A percentile compares a stretch with the other conserved stretches of the same genome.
Evolutionary conservation across 2,797 vertebrate genomes (phyloP).

Genomic region (Ciconia nigra): DNA sequence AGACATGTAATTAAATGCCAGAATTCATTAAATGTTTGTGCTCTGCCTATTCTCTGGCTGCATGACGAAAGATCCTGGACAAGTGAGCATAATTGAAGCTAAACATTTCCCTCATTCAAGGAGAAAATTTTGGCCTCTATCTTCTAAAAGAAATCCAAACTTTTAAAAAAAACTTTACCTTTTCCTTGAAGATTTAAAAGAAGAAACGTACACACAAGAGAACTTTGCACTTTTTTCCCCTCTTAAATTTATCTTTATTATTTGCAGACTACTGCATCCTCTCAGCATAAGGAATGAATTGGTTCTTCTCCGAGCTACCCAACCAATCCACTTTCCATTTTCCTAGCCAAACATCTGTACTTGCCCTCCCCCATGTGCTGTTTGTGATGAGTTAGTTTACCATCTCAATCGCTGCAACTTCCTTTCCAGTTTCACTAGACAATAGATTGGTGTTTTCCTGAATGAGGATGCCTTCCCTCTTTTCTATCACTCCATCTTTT

Average conservation of each 20-base stretch:
- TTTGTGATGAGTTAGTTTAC: not conserved
- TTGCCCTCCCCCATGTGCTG: not conserved
- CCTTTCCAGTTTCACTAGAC: constrained; percentile 9
- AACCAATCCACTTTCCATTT: not conserved
- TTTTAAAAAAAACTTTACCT: not conserved
- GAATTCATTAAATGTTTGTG: constrained; percentile 6
- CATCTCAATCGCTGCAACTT: not conserved
- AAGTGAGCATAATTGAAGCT: not conserved
- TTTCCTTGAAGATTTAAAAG: not conserved
- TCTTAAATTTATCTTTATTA: not conserved
- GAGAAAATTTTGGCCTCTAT: not conserved
- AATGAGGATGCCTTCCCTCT: not conserved
- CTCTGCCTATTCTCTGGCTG: not conserved
- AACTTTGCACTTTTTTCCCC: not conserved
- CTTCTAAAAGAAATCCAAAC: not conserved
- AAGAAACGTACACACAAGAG: not conserved
- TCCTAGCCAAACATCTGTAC: constrained; percentile 12
- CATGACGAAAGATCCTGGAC: not conserved
- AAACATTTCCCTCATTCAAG: not conserved
- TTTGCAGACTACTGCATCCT: not conserved
- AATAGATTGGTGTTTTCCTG: not conserved
- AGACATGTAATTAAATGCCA: not conserved
- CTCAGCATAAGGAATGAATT: not conserved
- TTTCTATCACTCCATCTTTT: not conserved
- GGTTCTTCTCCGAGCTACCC: not conserved